Base-by-base conservation (phyloP, 2,888 invertebrate species). In the Lucinisca nassula region DNA sequence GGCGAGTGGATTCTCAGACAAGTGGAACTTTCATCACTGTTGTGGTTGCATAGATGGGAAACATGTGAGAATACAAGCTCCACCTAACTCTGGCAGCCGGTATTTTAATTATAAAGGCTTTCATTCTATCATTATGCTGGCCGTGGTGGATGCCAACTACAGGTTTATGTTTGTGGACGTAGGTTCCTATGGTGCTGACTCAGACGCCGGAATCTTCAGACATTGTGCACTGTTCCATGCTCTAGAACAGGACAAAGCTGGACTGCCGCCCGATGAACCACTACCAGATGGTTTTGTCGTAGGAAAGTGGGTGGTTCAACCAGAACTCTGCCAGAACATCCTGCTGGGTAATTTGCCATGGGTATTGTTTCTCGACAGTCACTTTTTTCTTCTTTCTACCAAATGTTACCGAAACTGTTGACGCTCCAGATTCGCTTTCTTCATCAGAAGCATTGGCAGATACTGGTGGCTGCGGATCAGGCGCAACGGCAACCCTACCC, bases 11-110 rank as follows among this genome's bases (percentile, higher is more conserved):
- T 91, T 92, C 75, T 51, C 70, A 21, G 37, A 92, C 84, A 85
- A 55, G 94, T 92, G 94, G 93, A 93, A 95, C 76, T 94, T 96
- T 93, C 95, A 95, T 84, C 95, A 95, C 87, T 87, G 92, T 24
- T 90, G 91, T 87, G 95, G 94, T 2, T 82, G 92, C 30, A 81
- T 94, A 10, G 95, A 95, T 87, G 95, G 94, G 3, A 95, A 95
- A 82, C 95, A 95, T 81, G 88, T 95, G n/a, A 76, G 77, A 37
- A 90, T 95, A 45, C 87, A 92, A 85, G 87, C 85, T 32, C 95
- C 95, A 35, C 55, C 74, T 12, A 82, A 90, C 58, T 92, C 90
- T 58, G 94, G 94, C n/a, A 91, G 90, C 38, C 77, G 85, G 72
- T 95, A 91, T 84, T 94, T 91, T 83, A 95, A 95, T 70, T 95